phyloP scores from a whole-genome alignment of 2,888 invertebrate genomes.

The Erpobdella octoculata region DNA sequence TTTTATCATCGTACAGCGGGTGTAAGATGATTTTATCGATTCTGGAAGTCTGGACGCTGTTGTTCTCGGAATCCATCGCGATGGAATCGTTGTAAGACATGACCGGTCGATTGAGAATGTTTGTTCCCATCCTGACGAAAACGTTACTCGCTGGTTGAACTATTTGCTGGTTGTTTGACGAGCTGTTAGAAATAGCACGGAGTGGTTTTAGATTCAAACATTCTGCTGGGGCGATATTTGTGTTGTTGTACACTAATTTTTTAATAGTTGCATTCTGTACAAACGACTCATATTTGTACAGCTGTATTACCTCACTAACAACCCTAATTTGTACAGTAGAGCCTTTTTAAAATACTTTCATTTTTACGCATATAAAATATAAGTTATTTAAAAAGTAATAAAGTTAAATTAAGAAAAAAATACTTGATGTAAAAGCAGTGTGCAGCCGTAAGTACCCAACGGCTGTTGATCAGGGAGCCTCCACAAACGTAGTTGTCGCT shows the following conservation, averaged over 20 bases:
- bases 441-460: slow-evolving; percentile 9
- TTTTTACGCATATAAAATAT: too few relatives aligned
- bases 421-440: not conserved
- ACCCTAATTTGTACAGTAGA: too few relatives aligned
- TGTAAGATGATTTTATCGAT: not conserved
- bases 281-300: too few relatives aligned
- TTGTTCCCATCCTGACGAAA: not conserved
- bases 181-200: too few relatives aligned
- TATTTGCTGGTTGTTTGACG: too few relatives aligned
- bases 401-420: too few relatives aligned
- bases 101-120: not conserved
- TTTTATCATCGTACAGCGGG: not conserved
- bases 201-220: too few relatives aligned
- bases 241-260: not conserved
- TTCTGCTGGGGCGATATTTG: not conserved
- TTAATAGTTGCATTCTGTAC: not conserved
- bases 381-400: too few relatives aligned
- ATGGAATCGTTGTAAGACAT: not conserved
- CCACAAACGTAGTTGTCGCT: not conserved
- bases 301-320: too few relatives aligned
- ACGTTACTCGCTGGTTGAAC: not conserved
- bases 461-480: not conserved
- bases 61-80: not conserved
- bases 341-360: too few relatives aligned
- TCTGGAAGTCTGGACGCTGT: not conserved